These are phyloP conservation scores for Anarsia innoxiella DNA, from an alignment of 2,888 invertebrate species.

Conservation along the genomic window DNA sequence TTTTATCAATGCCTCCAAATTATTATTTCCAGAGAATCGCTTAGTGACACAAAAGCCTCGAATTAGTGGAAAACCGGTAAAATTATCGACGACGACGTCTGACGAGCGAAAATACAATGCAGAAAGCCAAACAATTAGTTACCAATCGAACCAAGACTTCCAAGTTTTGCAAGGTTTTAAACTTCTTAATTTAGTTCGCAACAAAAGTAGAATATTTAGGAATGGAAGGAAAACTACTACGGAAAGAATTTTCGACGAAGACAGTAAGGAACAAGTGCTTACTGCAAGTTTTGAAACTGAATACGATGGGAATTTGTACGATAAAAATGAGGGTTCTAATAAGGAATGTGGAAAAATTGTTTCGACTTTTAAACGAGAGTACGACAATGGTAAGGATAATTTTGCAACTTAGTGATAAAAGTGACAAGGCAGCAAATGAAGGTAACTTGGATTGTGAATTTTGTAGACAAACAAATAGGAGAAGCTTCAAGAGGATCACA, in stretches of 20 bases:
- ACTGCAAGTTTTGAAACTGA: constrained; percentile 25
- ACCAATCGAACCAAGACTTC: constrained; percentile 57
- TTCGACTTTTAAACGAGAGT: constrained; percentile 9
- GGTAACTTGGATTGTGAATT: too few relatives aligned
- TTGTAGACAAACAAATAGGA: constrained; percentile 34
- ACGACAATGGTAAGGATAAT: constrained; percentile 15
- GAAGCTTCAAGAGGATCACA: constrained; percentile 39
- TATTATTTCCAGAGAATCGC: constrained; percentile 20
- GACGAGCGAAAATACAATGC: constrained; percentile 30
- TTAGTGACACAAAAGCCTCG: constrained; percentile 17
- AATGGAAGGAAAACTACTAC: constrained; percentile 32
- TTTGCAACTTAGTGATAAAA: neutral
- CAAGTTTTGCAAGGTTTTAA: constrained; percentile 59
- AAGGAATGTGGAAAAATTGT: constrained; percentile 43
- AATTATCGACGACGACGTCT: constrained; percentile 29
- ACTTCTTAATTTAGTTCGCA: constrained; percentile 46
- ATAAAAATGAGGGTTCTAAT: constrained; percentile 34
- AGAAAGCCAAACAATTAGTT: constrained; percentile 47
- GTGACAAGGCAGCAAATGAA: too few relatives aligned
- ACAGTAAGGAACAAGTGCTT: constrained; percentile 28
- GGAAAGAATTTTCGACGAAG: constrained; percentile 27
- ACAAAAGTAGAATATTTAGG: constrained; percentile 33
- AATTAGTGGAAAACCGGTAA: constrained; percentile 31
- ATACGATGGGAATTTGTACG: constrained; percentile 29
- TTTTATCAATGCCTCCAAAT: constrained; percentile 1